Evolutionary conservation across 2,888 invertebrate genomes (phyloP), one percentile per base, ranked within the genome.

Genomic region (Catocala sponsa): DNA sequence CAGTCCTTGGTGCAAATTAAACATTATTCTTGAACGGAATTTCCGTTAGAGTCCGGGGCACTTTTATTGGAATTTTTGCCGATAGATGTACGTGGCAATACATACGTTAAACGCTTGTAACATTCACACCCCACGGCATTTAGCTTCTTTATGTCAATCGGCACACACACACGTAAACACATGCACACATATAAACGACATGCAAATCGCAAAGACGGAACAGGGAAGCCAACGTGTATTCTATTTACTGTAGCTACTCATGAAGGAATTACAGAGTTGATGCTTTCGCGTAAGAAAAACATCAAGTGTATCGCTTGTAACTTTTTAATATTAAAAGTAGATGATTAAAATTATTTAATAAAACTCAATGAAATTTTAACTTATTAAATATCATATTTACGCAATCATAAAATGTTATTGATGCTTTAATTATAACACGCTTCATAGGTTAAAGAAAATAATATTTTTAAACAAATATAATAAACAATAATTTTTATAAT

Each of bases 61-160:
- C 89, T 91, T 90, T 92, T 94, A 93, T 94, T 94, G 93, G 93
- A 94, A 92, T 93, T 93, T 92, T 92, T 91, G 86, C 88, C 90
- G 87, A 90, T 89, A 84, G 84, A 81, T 89, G 86, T 91, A 91
- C 94, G 93, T 94, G 94, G 91, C 94, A 92, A 94, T 94, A 94
- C 92, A 92, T 92, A 92, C 79, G 83, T 82, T 88, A 86, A 89
- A 82, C 87, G 87, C 77, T 85, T 83, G 76, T 81, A 84, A 68
- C 86, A 83, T 84, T 87, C 86, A 81, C 89, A 86, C 91, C 90
- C 90, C 85, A 78, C 85, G 86, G 89, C 88, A 89, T 90, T 91
- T 91, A 91, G 88, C 89, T 87, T 87, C 84, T 90, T 88, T 88
- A 87, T 86, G 91, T 90, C 91, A 91, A 89, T 90, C 88, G 89